A percentile compares a stretch with the other conserved stretches of the same genome.
phyloP scores from a whole-genome alignment of 2,113 vertebrate genomes.

The Brachyhypopomus occidentalis region DNA sequence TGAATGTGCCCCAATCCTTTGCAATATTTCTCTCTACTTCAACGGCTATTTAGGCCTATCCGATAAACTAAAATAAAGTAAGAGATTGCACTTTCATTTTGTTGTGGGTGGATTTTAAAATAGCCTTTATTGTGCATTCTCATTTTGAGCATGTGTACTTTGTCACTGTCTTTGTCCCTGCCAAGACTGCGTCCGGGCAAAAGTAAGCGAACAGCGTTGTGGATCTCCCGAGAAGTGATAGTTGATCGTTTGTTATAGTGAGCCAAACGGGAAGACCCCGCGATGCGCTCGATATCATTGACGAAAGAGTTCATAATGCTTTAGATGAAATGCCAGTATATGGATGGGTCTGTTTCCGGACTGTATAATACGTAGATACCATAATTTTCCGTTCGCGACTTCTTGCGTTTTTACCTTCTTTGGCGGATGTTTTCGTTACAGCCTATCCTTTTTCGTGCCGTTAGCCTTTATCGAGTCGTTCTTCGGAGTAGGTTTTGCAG shows the following conservation, averaged over 20 bases:
- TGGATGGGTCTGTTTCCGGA: slow-evolving; percentile 81
- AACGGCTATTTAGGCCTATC: too few species aligned
- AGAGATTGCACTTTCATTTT: neutral
- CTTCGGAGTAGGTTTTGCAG: slow-evolving; percentile 34
- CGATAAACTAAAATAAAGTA: neutral
- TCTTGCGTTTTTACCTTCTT: slow-evolving; percentile 35
- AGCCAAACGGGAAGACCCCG: slow-evolving; percentile 58
- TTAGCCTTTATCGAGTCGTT: slow-evolving; percentile 46
- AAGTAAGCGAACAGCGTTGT: slow-evolving; percentile 78
- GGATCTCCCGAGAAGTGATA: slow-evolving; percentile 80
- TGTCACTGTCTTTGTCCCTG: slow-evolving; percentile 57
- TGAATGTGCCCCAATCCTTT: too few species aligned
- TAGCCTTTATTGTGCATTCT: slow-evolving; percentile 31
- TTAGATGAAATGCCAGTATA: slow-evolving; percentile 82
- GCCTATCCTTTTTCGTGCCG: slow-evolving; percentile 32
- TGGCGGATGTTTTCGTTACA: slow-evolving; percentile 40
- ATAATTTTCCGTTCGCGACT: slow-evolving; percentile 62
- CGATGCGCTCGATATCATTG: slow-evolving; percentile 68
- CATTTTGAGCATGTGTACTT: slow-evolving; percentile 56
- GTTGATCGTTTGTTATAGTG: slow-evolving; percentile 73
- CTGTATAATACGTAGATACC: slow-evolving; percentile 80
- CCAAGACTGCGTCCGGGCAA: slow-evolving; percentile 62
- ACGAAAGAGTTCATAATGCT: slow-evolving; percentile 71
- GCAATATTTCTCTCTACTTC: too few species aligned
- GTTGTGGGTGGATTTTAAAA: slow-evolving; percentile 42